Base-by-base conservation (phyloP, 2,888 invertebrate species). In the Apomyelois bistriatella region DNA sequence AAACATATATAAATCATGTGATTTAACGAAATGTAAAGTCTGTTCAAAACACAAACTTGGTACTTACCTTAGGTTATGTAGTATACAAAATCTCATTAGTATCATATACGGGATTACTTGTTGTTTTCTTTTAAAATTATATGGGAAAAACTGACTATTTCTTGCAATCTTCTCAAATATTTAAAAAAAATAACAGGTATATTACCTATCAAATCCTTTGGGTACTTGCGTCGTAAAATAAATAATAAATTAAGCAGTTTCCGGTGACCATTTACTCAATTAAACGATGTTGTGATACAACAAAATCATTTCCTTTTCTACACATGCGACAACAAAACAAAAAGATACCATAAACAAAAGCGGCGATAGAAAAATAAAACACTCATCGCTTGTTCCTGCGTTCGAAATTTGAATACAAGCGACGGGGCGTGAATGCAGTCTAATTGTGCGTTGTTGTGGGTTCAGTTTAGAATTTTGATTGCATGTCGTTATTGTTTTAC, bases 391-490 rank as follows among this genome's bases (percentile, higher is more conserved):
- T 66, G 66, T 72, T 62, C 65, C 61, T 60, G 59, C 60, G 72
- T 75, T 83, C 68, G 64, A 76, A 79, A 86, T 83, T 85, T 82
- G 77, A 87, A 85, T 85, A 85, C 79, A 83, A 82, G 72, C 73
- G 77, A 65, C 70, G 72, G 82, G 82, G 83, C 81, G 85, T 85
- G 82, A 81, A 72, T 72, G 68, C 72, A 65, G 58, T 71, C 74
- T 78, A 78, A 85, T 84, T 81, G 80, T 75, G 68, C 71, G 67
- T 72, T 46, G 46, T 46, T 46, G 46, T 46, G 32, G 71, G 69
- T 73, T 77, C 74, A 78, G 79, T 82, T 83, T 79, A 66, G 73
- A 82, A 80, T 82, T 79, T 78, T 79, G 75, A 85, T 85, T 81
- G 78, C 77, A 64, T 75, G 78, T 77, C 70, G 70, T 70, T 70